phyloP scores from a whole-genome alignment of 2,113 vertebrate species.

The Corythaixoides concolor region DNA sequence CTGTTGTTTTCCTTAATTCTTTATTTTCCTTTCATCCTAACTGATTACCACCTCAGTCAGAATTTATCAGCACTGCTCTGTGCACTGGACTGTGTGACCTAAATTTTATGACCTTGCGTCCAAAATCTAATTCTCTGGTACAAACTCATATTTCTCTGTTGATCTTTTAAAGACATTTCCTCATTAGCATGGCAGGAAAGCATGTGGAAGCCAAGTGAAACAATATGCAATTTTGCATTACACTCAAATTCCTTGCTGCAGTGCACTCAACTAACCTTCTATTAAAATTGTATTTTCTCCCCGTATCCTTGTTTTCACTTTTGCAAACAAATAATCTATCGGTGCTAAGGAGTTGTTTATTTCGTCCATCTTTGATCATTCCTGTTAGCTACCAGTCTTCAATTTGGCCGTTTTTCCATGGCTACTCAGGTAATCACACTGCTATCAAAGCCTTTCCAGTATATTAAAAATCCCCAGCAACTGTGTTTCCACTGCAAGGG shows the following conservation, averaged over 20 bases:
- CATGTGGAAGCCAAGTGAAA: slow-evolving; percentile 51
- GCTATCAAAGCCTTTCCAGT: not conserved
- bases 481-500: not conserved
- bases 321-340: slow-evolving; percentile 27
- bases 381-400: not conserved
- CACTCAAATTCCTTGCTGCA: slow-evolving; percentile 49
- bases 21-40: slow-evolving; percentile 30
- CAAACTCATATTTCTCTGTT: slow-evolving; percentile 58
- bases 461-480: not conserved
- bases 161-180: slow-evolving; percentile 53
- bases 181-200: slow-evolving; percentile 64
- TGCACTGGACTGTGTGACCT: slow-evolving; percentile 58
- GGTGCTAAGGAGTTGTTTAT: not conserved
- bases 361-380: slow-evolving; percentile 13
- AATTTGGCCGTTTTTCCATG: not conserved
- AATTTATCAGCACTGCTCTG: slow-evolving; percentile 51
- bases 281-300: slow-evolving; percentile 30
- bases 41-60: slow-evolving; percentile 38
- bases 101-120: slow-evolving; percentile 42
- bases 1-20: slow-evolving; percentile 43
- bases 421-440: not conserved
- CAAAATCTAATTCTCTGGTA: slow-evolving; percentile 39
- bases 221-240: slow-evolving; percentile 55
- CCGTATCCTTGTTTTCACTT: not conserved
- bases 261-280: slow-evolving; percentile 38